A percentile compares a stretch with the other conserved stretches of the same genome.
These are phyloP conservation scores for Lithobates pipiens DNA, from an alignment of 2,797 vertebrate genomes.

Conservation along the genomic window DNA sequence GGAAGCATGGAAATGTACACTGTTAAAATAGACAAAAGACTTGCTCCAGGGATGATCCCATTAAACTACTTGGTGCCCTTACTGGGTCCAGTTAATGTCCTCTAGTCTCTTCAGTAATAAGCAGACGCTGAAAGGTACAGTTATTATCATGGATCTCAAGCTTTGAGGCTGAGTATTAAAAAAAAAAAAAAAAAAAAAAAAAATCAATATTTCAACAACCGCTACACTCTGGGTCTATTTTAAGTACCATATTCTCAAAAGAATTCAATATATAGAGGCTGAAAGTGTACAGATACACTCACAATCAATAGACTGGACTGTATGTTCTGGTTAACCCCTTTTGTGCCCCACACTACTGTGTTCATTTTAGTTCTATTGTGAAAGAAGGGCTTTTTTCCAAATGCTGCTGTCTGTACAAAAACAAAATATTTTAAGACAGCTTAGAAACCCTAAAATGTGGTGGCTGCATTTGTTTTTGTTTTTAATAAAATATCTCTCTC, in stretches of 20 bases:
- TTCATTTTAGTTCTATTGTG: background rate
- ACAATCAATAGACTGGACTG: constrained; percentile 9
- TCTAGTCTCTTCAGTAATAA: constrained; percentile 29
- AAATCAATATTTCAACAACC: constrained; percentile 48
- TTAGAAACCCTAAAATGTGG: too few species aligned
- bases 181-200: background rate
- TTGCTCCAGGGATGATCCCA: background rate
- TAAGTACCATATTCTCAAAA: constrained; percentile 10
- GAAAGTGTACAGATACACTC: background rate
- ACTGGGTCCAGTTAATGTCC: background rate
- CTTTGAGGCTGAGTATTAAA: background rate
- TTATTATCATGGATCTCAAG: constrained; percentile 18
- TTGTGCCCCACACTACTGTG: background rate
- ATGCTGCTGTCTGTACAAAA: too few species aligned
- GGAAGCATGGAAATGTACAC: background rate
- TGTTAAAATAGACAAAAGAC: background rate
- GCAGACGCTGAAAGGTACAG: background rate
- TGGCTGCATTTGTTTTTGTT: too few species aligned
- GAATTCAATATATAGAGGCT: background rate
- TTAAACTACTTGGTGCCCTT: background rate
- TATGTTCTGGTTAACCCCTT: constrained; percentile 30
- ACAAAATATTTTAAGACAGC: too few species aligned
- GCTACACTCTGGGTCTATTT: constrained; percentile 32
- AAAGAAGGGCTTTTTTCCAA: too few species aligned
- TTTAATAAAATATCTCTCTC: too few species aligned